phyloP scores from a whole-genome alignment of 1,140 invertebrate genomes.

The Brachionus rubens region DNA sequence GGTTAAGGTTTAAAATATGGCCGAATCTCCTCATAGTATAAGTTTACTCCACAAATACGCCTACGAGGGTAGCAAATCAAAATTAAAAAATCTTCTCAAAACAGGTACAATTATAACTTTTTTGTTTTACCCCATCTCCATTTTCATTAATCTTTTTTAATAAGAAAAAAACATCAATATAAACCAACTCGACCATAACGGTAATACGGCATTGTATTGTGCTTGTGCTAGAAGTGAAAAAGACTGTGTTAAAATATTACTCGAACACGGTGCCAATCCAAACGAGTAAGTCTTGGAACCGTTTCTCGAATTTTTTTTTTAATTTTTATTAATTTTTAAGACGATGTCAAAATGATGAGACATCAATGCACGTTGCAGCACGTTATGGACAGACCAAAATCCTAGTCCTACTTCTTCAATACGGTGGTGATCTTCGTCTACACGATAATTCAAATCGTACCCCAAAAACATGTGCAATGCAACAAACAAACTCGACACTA shows the following conservation, averaged over 20 bases:
- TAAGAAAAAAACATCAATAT: background rate
- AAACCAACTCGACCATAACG: slow-evolving; percentile 6
- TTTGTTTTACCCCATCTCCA: too few species aligned
- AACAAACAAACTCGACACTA: background rate
- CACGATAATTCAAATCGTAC: slow-evolving; percentile 17
- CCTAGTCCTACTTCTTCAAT: background rate
- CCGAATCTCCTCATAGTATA: background rate
- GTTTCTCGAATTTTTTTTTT: background rate
- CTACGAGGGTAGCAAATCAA: slow-evolving; percentile 39
- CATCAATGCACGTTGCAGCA: slow-evolving; percentile 16
- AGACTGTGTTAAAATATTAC: slow-evolving; percentile 29
- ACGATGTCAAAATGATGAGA: slow-evolving; percentile 30
- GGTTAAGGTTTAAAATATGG: slow-evolving; percentile 9
- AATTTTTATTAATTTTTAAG: background rate
- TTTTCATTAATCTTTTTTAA: too few species aligned
- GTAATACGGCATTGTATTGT: slow-evolving; percentile 32
- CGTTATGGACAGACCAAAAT: slow-evolving; percentile 1
- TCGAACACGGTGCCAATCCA: slow-evolving; percentile 15
- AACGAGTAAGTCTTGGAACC: slow-evolving; percentile 14
- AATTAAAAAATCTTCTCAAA: slow-evolving; percentile 37
- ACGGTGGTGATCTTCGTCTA: slow-evolving; percentile 35
- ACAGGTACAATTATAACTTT: background rate
- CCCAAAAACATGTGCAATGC: slow-evolving; percentile 34
- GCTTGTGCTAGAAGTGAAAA: slow-evolving; percentile 1
- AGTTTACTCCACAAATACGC: slow-evolving; percentile 37